Evolutionary conservation across 2,888 invertebrate genomes (phyloP), one percentile per base, ranked within the genome.

Genomic region (Phragmatobia fuliginosa): DNA sequence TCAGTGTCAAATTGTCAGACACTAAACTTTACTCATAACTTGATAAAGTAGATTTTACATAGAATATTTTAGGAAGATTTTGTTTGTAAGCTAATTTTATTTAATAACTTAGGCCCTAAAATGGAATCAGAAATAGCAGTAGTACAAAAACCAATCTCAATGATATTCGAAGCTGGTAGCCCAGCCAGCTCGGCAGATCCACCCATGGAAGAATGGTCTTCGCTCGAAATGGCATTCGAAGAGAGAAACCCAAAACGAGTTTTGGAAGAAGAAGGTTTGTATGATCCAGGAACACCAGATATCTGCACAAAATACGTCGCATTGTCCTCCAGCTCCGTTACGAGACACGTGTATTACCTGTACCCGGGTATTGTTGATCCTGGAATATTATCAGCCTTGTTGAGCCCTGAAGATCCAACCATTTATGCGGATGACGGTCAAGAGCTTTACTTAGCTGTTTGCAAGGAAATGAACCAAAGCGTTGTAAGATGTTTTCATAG

Each of bases 301-400:
- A 78, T 91, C 61, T 91, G 92, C 61, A 72, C 83, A 0, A 85
- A 88, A 59, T 91, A 90, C 66, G 80, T 90, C 10, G 36, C 85
- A 0, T 67, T 87, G 70, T 92, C 91, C 5, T 83, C 82, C 31
- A 91, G 90, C 62, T 83, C 84, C 3, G 75, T 94, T 1, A 66
- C 90, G 0, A 81, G 78, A n/a, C 94, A 94, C 65, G 87, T 87
- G 0, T 93, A 92, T 72, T 92, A 84, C 70, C 85, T 84, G 61
- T 94, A 93, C 66, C 94, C 94, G 2, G 82, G 88, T 3, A 86
- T 94, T 7, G 1, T 14, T n/a, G 91, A 94, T 71, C 94, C 94
- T 59, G 94, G 93, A 1, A 90, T 94, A 38, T 66, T 79, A 18
- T 70, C 82, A 2, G 93, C 93, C 2, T 78, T 94, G 36, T 67